Evolutionary conservation across 2,797 vertebrate genomes (phyloP).

Genomic region (Neosalanx taihuensis): DNA sequence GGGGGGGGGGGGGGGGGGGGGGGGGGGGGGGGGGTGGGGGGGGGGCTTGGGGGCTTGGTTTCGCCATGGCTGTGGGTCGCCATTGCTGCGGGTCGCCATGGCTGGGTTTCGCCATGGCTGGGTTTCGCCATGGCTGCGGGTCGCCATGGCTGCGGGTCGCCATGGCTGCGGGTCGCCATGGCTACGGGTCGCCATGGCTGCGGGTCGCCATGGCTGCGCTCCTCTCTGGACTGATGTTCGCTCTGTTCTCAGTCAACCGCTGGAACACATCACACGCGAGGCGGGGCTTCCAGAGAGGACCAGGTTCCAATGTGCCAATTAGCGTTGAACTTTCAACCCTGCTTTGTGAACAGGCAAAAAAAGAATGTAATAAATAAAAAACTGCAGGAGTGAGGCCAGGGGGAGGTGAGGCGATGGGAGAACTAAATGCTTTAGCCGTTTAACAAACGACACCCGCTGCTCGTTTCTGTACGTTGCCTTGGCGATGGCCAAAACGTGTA

Average conservation of each 20-base stretch:
- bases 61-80: too few relatives aligned
- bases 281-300: neutral
- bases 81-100: too few relatives aligned
- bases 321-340: neutral
- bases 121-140: too few relatives aligned
- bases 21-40: too few relatives aligned
- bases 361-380: too few relatives aligned
- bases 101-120: too few relatives aligned
- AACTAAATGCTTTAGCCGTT: neutral
- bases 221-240: neutral
- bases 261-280: neutral
- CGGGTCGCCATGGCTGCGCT: neutral
- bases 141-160: too few relatives aligned
- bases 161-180: too few relatives aligned
- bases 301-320: neutral
- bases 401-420: neutral
- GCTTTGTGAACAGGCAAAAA: neutral
- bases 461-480: conserved; percentile 3
- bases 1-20: too few relatives aligned
- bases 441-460: neutral
- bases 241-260: neutral
- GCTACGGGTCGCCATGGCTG: too few relatives aligned
- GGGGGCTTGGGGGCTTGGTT: too few relatives aligned
- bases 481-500: conserved; percentile 11
- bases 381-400: neutral